Base-by-base conservation (phyloP, 1,140 invertebrate species). In the Latrodectus geometricus region DNA sequence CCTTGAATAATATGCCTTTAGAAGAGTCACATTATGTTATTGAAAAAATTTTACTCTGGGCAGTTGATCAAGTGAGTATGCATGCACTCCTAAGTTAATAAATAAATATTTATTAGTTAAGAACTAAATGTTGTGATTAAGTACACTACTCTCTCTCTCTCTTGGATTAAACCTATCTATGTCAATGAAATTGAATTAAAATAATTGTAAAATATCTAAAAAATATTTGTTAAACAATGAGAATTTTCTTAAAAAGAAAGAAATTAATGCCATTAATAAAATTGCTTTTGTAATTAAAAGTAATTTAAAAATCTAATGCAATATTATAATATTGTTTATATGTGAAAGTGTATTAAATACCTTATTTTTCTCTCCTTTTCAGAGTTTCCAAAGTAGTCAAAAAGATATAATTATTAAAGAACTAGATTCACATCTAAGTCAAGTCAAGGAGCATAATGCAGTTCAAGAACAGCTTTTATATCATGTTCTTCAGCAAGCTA, bases 381-480 rank as follows among this genome's bases (percentile, higher is more conserved):
- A 96, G 91, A 95, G 95, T 83, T 94, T 95, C 89, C 91, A 94
- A 49, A 93, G 95, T 9, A 94, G 95, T 4, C 95, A 96, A 89
- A 94, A 94, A 86, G 95, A 97, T 82, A 92, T 93, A 7, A 93
- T 94, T 89, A 92, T 94, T 11, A 93, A 94, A 84, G 95, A 97
- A 89, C 93, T 95, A 89, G 94, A 95, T 90, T 94, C 95, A 1
- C 93, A 95, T 86, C 91, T 96, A 61, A 93, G 94, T 86, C 94
- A 95, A 90, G 93, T 95, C 0, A 93, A 95, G 88, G 95, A 95
- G 90, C 95, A 96, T 89, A 96, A 94, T 88, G 93, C 93, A 23
- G 93, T 96, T 4, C 95, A 96, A 89, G 94, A 96, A 89, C 95
- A 96, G 89, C 91, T 97, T 54, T 90, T 97, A 20, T 94, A 96